These are phyloP conservation scores for Pelvicachromis taeniatus DNA, from an alignment of 2,113 vertebrate species.

Conservation along the genomic window DNA sequence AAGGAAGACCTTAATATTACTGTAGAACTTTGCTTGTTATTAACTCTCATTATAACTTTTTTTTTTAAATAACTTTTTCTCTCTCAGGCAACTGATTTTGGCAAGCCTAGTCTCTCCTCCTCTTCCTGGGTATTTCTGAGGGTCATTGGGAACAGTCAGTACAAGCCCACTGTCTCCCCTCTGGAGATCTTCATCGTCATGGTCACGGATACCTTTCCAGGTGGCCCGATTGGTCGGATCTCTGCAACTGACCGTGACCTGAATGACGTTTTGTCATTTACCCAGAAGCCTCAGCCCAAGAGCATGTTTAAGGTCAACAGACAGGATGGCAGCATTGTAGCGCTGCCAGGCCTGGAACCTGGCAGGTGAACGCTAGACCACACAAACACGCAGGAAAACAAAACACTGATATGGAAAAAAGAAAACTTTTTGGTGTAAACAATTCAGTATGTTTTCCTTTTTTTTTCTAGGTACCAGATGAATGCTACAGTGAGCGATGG, in stretches of 20 bases:
- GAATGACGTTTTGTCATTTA: slow-evolving; percentile 86
- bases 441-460: not conserved
- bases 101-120: slow-evolving; percentile 84
- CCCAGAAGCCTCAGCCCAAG: slow-evolving; percentile 80
- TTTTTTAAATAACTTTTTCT: not conserved
- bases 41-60: not conserved
- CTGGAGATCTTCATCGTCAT: slow-evolving; percentile 91
- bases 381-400: not conserved
- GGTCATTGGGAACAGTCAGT: slow-evolving; percentile 91
- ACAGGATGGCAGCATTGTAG: slow-evolving; percentile 88
- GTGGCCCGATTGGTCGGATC: slow-evolving; percentile 89
- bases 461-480: slow-evolving; percentile 79
- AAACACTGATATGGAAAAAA: not conserved
- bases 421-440: not conserved
- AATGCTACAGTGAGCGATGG: slow-evolving; percentile 93
- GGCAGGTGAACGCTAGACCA: slow-evolving; percentile 72
- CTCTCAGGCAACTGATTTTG: slow-evolving; percentile 86
- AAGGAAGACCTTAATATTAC: not conserved
- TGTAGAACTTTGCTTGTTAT: not conserved
- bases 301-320: slow-evolving; percentile 87
- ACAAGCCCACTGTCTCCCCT: slow-evolving; percentile 86
- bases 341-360: slow-evolving; percentile 85
- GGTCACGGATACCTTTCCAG: slow-evolving; percentile 88
- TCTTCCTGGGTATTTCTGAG: slow-evolving; percentile 82
- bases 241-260: slow-evolving; percentile 89